Evolutionary conservation across 2,113 vertebrate species (phyloP).

Genomic region (Thymallus thymallus): DNA sequence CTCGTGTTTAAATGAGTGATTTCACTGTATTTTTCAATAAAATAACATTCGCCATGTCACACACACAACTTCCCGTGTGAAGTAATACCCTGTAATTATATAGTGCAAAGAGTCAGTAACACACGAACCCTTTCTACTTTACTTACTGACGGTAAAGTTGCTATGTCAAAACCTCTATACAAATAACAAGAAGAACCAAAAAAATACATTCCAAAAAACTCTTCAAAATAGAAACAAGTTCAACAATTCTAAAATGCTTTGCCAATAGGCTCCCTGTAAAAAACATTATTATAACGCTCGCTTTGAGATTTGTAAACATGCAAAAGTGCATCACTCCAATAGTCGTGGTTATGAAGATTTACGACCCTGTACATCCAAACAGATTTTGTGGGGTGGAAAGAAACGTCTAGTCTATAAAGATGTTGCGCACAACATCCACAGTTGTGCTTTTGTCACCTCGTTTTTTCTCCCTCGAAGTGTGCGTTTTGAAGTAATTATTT

Average conservation of each 20-base stretch:
- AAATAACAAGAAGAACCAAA: conserved; percentile 20
- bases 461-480: conserved; percentile 1
- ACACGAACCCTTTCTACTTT: neutral
- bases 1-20: neutral
- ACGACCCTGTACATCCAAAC: conserved; percentile 37
- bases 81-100: conserved; percentile 51
- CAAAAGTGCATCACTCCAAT: conserved; percentile 51
- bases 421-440: neutral
- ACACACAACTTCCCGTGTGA: conserved; percentile 4
- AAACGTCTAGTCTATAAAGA: conserved; percentile 2
- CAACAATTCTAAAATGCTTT: conserved; percentile 9
- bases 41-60: neutral
- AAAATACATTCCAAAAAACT: neutral
- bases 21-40: neutral
- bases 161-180: neutral
- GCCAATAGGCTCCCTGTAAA: conserved; percentile 52
- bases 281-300: conserved; percentile 30
- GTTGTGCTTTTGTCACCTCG: conserved; percentile 7
- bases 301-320: conserved; percentile 35
- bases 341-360: conserved; percentile 16
- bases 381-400: neutral
- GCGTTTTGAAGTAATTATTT: neutral
- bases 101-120: conserved; percentile 63
- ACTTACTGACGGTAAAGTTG: neutral
- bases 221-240: conserved; percentile 13